phyloP scores from a whole-genome alignment of 2,797 vertebrate genomes.

The Hoplostethus atlanticus region DNA sequence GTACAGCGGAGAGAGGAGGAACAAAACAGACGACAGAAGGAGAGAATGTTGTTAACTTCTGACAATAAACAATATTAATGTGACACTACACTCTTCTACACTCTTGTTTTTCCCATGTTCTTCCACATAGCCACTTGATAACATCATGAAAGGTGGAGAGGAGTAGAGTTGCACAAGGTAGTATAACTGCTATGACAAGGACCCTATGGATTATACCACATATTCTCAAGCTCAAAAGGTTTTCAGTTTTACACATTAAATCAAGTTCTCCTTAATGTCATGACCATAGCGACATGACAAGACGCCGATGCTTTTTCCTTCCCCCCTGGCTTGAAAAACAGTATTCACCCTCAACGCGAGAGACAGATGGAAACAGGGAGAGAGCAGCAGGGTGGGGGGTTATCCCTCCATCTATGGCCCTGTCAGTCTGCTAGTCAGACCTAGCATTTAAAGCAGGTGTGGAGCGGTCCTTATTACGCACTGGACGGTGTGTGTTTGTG shows the following conservation, averaged over 20 bases:
- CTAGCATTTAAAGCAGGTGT: conserved; percentile 85
- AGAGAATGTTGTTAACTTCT: background rate
- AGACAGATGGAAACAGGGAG: conserved; percentile 42
- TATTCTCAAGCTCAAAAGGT: background rate
- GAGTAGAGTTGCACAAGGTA: too few species aligned
- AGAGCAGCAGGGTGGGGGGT: conserved; percentile 67
- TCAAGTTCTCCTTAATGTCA: background rate
- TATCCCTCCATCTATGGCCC: conserved; percentile 74
- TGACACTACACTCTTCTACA: background rate
- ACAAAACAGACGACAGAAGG: background rate
- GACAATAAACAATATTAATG: background rate
- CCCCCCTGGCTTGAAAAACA: conserved; percentile 13
- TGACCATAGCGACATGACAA: background rate
- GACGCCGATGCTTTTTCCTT: background rate
- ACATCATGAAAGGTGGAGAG: background rate
- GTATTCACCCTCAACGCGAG: conserved; percentile 11
- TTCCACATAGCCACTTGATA: background rate
- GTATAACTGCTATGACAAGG: too few species aligned
- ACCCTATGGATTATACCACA: background rate
- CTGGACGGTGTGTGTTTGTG: conserved; percentile 53
- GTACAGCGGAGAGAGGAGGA: conserved; percentile 14
- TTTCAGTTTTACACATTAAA: too few species aligned
- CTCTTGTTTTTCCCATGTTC: background rate
- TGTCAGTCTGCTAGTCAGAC: conserved; percentile 62
- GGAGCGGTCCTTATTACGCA: conserved; percentile 64